phyloP scores from a whole-genome alignment of 2,888 invertebrate genomes.

The Prionchulus punctatus region DNA sequence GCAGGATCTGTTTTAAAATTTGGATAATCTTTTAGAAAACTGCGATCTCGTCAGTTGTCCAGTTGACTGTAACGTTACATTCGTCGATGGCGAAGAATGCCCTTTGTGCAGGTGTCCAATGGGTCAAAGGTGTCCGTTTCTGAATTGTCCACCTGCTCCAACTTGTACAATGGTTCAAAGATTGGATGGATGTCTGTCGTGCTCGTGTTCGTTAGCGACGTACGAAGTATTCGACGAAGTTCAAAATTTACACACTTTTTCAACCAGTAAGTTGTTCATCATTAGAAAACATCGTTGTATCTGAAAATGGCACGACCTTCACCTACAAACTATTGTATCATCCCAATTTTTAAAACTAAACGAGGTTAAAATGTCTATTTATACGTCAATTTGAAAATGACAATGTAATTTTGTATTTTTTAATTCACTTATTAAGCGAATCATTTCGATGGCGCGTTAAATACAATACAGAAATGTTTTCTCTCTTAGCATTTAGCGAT shows the following conservation, averaged over 20 bases:
- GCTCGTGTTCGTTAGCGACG: background rate
- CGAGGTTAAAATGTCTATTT: too few species aligned
- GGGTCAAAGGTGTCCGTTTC: background rate
- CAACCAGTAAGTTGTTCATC: background rate
- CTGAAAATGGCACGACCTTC: too few species aligned
- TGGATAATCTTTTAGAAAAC: background rate
- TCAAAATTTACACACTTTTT: background rate
- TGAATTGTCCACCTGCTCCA: background rate
- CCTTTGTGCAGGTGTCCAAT: background rate
- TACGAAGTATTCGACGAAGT: background rate
- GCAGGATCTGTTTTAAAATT: too few species aligned
- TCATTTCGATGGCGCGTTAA: too few species aligned
- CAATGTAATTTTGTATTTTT: too few species aligned
- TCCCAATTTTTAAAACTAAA: too few species aligned
- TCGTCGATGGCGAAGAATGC: background rate
- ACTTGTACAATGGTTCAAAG: background rate
- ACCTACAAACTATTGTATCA: too few species aligned
- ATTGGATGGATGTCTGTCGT: background rate
- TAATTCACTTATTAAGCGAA: too few species aligned
- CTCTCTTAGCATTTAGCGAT: too few species aligned
- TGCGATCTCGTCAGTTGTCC: background rate
- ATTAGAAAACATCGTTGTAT: too few species aligned
- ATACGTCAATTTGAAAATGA: too few species aligned
- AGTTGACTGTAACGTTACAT: background rate
- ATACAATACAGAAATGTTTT: too few species aligned